Conservation (phyloP, 2,113 vertebrate genomes). For the Colaptes auratus region DNA sequence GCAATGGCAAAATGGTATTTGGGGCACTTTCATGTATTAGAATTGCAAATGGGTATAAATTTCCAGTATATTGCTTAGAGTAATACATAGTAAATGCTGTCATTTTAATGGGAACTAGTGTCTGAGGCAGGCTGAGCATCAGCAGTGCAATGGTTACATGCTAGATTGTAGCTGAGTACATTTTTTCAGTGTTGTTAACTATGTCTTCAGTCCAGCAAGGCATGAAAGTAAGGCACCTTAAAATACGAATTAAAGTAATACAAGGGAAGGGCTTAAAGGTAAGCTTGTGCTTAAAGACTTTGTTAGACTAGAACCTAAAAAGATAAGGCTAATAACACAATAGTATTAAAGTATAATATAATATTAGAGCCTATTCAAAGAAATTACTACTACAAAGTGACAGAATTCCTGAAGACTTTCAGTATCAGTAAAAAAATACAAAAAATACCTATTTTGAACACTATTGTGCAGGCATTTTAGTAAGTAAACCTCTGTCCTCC, state of each 20-base stretch:
- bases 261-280: neutral
- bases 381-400: neutral
- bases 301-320: neutral
- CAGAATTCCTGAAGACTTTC: neutral
- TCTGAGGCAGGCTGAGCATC: neutral
- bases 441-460: neutral
- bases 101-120: neutral
- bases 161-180: neutral
- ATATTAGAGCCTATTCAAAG: neutral
- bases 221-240: neutral
- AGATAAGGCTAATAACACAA: neutral
- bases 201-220: neutral
- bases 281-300: neutral
- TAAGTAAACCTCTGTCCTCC: neutral
- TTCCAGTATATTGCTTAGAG: neutral
- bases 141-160: neutral
- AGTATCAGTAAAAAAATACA: neutral
- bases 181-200: neutral
- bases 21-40: neutral
- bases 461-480: neutral
- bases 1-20: neutral
- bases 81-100: slow-evolving; percentile 7
- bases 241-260: neutral
- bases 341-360: neutral
- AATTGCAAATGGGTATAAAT: neutral